Conservation (phyloP, 1,140 invertebrate species). For the Triops cancriformis region DNA sequence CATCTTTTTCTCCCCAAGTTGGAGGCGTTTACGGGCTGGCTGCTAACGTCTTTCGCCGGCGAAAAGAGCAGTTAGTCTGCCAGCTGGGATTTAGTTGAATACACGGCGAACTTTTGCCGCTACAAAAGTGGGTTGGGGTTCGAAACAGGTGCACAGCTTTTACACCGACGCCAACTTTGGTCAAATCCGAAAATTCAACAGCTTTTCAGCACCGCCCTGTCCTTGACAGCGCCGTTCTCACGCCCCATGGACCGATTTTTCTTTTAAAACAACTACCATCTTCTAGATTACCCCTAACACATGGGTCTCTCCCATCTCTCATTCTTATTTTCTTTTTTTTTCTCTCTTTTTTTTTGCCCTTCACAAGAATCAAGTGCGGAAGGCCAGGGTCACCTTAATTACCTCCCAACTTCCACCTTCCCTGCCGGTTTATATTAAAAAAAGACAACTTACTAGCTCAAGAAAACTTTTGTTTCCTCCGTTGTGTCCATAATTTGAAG, state of each 20-base stretch:
- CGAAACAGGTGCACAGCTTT: constrained; percentile 4
- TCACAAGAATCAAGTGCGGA: not conserved
- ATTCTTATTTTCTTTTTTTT: no score
- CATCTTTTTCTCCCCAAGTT: not conserved
- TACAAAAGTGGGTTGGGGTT: not conserved
- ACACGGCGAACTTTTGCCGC: not conserved
- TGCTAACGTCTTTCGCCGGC: not conserved
- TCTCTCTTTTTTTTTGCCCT: not conserved
- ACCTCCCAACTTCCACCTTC: not conserved
- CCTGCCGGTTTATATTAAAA: not conserved
- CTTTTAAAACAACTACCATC: not conserved
- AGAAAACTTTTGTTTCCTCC: not conserved
- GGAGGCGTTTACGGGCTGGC: not conserved
- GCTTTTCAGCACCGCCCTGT: not conserved
- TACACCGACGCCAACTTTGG: constrained; percentile 1
- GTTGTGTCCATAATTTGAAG: not conserved
- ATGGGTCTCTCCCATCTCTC: not conserved
- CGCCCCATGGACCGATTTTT: not conserved
- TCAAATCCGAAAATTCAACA: not conserved
- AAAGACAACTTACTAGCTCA: not conserved
- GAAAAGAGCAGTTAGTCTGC: not conserved
- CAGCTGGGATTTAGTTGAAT: constrained; percentile 3
- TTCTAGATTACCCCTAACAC: not conserved
- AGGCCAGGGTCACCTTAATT: constrained; percentile 9
- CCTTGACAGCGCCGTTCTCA: not conserved